A percentile compares a stretch with the other conserved stretches of the same genome.
Conservation (phyloP, 1,140 invertebrate genomes). For the Caenorhabditis briggsae region DNA sequence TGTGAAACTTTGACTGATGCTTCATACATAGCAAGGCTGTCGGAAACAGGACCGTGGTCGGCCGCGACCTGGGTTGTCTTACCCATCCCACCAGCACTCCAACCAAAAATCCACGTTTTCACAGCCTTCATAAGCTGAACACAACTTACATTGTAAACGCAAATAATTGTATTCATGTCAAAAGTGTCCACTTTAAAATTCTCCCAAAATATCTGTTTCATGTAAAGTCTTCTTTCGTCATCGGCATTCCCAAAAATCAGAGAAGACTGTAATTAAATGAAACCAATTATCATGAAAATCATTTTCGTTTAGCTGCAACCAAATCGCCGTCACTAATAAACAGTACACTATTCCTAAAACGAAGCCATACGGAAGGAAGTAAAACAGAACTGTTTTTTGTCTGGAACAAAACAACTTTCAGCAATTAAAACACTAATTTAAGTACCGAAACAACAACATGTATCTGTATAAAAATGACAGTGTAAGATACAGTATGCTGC, state of each 20-base stretch:
- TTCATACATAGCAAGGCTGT: background rate
- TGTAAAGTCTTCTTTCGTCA: too few species aligned
- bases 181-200: too few species aligned
- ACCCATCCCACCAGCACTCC: too few species aligned
- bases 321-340: background rate
- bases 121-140: too few species aligned
- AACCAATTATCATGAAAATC: background rate
- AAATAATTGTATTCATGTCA: too few species aligned
- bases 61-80: too few species aligned
- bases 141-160: background rate
- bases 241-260: background rate
- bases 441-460: background rate
- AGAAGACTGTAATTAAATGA: background rate
- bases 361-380: background rate
- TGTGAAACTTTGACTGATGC: background rate
- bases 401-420: background rate
- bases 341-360: background rate
- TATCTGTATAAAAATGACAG: background rate
- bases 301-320: background rate
- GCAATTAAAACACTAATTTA: background rate
- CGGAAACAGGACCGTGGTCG: too few species aligned
- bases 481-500: background rate
- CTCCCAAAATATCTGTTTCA: too few species aligned
- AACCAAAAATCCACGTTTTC: too few species aligned
- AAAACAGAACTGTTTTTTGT: background rate